A percentile compares a stretch with the other conserved stretches of the same genome.
Conservation (phyloP, 2,888 invertebrate species). For the Oligia latruncula region DNA sequence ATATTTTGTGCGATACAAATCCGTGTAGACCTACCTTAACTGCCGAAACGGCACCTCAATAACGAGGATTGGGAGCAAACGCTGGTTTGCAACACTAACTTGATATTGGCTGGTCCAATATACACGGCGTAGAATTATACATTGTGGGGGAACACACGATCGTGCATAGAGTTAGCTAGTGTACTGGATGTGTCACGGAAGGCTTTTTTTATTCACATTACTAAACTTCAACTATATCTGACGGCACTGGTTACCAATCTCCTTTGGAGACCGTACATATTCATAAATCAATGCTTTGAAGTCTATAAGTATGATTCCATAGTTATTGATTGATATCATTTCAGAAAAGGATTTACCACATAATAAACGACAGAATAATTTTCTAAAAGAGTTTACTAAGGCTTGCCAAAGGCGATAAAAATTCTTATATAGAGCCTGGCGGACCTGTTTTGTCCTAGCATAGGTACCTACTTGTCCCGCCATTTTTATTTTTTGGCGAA, state of each 20-base stretch:
- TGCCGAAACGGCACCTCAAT: conserved; percentile 63
- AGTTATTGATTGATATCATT: too few relatives aligned
- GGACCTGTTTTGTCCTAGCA: too few relatives aligned
- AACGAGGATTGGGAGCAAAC: conserved; percentile 73
- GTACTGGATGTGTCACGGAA: conserved; percentile 59
- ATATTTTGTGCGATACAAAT: conserved; percentile 50
- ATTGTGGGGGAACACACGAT: conserved; percentile 74
- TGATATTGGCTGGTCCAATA: conserved; percentile 82
- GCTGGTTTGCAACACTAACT: conserved; percentile 79
- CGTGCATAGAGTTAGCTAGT: conserved; percentile 61
- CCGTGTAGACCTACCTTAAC: conserved; percentile 44
- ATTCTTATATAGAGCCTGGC: too few relatives aligned
- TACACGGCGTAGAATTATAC: conserved; percentile 79
- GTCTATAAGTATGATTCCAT: too few relatives aligned
- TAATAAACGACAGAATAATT: background rate
- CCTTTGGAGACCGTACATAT: too few relatives aligned
- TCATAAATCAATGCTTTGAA: too few relatives aligned
- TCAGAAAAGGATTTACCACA: background rate
- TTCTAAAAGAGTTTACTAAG: conserved; percentile 1
- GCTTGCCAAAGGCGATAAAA: background rate
- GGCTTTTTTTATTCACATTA: background rate
- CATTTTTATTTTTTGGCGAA: too few relatives aligned
- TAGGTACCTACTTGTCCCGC: too few relatives aligned
- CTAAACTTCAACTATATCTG: too few relatives aligned
- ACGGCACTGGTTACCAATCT: too few relatives aligned